phyloP scores from a whole-genome alignment of 2,113 vertebrate species.

The Pardalotus punctatus region DNA sequence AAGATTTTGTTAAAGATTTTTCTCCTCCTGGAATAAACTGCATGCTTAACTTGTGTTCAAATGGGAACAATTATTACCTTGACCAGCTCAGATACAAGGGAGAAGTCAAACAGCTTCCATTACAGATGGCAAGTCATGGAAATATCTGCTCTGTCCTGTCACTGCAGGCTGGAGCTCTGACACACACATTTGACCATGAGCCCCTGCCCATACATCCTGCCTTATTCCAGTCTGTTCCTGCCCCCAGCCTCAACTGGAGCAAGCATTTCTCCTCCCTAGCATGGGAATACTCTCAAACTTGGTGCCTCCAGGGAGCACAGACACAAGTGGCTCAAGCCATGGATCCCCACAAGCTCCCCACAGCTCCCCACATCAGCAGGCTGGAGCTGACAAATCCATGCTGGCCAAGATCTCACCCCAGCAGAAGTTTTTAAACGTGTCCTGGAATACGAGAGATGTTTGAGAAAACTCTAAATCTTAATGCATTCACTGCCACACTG shows the following conservation, averaged over 20 bases:
- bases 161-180: not conserved
- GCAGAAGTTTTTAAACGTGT: not conserved
- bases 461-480: not conserved
- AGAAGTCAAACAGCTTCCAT: not conserved
- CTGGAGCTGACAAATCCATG: not conserved
- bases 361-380: not conserved
- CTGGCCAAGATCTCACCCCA: not conserved
- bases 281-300: not conserved
- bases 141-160: not conserved
- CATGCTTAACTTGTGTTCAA: not conserved
- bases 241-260: not conserved
- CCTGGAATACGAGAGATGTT: not conserved
- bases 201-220: not conserved
- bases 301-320: not conserved
- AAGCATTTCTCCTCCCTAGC: not conserved
- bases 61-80: not conserved
- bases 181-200: not conserved
- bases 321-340: not conserved
- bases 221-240: not conserved
- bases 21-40: not conserved
- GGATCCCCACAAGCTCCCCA: not conserved
- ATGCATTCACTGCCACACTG: not conserved
- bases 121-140: not conserved
- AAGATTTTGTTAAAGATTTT: not conserved
- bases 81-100: not conserved